These are phyloP conservation scores for Tretioscincus oriximinensis DNA, from an alignment of 2,113 vertebrate genomes.

Conservation along the genomic window DNA sequence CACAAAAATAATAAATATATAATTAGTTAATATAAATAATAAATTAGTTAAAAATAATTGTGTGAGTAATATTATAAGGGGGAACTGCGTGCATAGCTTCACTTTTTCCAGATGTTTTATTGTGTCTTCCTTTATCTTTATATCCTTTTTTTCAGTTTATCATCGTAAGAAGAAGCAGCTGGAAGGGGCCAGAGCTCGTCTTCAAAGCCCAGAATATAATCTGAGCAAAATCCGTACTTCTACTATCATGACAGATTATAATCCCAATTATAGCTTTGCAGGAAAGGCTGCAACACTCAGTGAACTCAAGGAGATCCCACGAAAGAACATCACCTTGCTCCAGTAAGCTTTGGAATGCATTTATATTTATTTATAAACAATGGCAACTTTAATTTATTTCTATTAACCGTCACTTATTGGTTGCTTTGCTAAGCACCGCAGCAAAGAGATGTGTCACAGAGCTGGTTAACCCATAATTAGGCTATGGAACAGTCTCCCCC, in stretches of 20 bases:
- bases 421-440: neutral
- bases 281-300: conserved; percentile 81
- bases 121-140: conserved; percentile 13
- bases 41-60: neutral
- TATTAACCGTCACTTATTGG: neutral
- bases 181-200: conserved; percentile 74
- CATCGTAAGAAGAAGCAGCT: conserved; percentile 84
- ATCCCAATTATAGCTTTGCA: conserved; percentile 91
- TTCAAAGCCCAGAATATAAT: conserved; percentile 87
- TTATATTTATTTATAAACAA: neutral
- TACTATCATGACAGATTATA: conserved; percentile 90
- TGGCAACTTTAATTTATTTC: neutral
- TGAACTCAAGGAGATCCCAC: conserved; percentile 87
- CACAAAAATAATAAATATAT: no score
- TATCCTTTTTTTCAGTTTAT: conserved; percentile 74
- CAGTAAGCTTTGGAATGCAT: conserved; percentile 67
- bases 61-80: neutral
- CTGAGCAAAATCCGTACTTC: conserved; percentile 89
- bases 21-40: no score
- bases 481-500: no score
- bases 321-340: conserved; percentile 88
- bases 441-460: no score
- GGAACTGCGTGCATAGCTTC: neutral
- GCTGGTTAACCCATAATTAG: no score
- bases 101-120: neutral